phyloP scores from a whole-genome alignment of 23 tunicate genomes.

The Styela clava region DNA sequence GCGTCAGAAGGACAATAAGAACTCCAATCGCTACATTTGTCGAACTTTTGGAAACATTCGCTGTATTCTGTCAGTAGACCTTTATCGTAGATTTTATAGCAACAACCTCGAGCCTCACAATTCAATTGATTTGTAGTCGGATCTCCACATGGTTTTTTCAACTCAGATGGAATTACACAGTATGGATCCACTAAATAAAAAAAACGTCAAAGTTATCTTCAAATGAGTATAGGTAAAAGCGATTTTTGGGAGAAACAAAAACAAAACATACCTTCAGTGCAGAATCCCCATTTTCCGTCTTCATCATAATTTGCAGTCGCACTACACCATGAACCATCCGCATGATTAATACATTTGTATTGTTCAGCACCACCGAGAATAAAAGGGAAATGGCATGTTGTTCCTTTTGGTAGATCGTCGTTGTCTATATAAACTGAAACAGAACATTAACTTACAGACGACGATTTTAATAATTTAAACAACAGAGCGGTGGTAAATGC shows the following conservation, averaged over 20 bases:
- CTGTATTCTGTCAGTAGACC: slow-evolving; percentile 34
- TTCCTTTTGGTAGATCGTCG: slow-evolving; percentile 41
- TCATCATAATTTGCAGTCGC: slow-evolving; percentile 43
- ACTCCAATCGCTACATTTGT: slow-evolving; percentile 55
- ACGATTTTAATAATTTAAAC: neutral
- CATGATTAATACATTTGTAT: slow-evolving; percentile 38
- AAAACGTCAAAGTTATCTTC: neutral
- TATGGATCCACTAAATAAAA: slow-evolving; percentile 47
- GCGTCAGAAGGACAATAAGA: slow-evolving; percentile 36
- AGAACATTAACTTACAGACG: no score
- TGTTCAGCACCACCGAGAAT: slow-evolving; percentile 15
- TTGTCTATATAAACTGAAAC: slow-evolving; percentile 59
- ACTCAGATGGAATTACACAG: slow-evolving; percentile 53
- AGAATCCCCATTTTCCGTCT: slow-evolving; percentile 51
- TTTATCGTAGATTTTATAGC: slow-evolving; percentile 36
- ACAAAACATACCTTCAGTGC: slow-evolving; percentile 52
- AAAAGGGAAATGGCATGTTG: slow-evolving; percentile 70
- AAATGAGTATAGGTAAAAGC: no score
- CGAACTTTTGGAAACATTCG: slow-evolving; percentile 63
- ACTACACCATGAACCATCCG: slow-evolving; percentile 51
- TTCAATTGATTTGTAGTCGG: slow-evolving; percentile 41
- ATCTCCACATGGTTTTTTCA: slow-evolving; percentile 58
- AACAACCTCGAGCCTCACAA: slow-evolving; percentile 82
- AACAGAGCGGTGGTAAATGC: neutral
- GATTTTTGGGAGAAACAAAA: no score